Conservation (phyloP, 2,113 vertebrate genomes). For the Bagarius yarrelli region DNA sequence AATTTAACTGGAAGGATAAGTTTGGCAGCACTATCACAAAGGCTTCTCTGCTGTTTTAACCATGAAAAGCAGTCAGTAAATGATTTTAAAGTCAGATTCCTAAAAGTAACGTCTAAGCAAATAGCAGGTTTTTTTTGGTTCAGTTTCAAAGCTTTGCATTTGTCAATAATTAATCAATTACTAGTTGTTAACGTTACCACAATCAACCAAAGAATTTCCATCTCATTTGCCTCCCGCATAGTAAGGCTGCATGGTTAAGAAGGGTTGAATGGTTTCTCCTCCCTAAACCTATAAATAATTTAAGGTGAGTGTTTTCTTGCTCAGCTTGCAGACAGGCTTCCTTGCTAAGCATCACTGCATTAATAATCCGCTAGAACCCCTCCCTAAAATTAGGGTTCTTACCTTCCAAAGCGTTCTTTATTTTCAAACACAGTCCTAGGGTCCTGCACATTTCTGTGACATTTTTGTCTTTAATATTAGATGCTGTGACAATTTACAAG, state of each 20-base stretch:
- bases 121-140: background rate
- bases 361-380: background rate
- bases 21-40: background rate
- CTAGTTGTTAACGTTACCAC: background rate
- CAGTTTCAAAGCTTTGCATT: too few species aligned
- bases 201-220: slow-evolving; percentile 7
- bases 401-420: background rate
- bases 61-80: background rate
- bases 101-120: background rate
- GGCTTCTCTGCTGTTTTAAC: background rate
- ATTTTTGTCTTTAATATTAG: slow-evolving; percentile 1
- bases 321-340: slow-evolving; percentile 19
- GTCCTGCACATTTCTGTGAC: background rate
- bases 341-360: background rate
- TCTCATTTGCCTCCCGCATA: background rate
- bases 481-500: slow-evolving; percentile 32
- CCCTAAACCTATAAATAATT: slow-evolving; percentile 31
- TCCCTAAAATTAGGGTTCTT: background rate
- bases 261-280: slow-evolving; percentile 2
- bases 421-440: background rate
- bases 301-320: slow-evolving; percentile 6
- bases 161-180: background rate
- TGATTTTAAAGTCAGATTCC: background rate
- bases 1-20: background rate
- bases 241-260: slow-evolving; percentile 5